phyloP scores from a whole-genome alignment of 2,113 vertebrate species.

The Ciconia stormi region DNA sequence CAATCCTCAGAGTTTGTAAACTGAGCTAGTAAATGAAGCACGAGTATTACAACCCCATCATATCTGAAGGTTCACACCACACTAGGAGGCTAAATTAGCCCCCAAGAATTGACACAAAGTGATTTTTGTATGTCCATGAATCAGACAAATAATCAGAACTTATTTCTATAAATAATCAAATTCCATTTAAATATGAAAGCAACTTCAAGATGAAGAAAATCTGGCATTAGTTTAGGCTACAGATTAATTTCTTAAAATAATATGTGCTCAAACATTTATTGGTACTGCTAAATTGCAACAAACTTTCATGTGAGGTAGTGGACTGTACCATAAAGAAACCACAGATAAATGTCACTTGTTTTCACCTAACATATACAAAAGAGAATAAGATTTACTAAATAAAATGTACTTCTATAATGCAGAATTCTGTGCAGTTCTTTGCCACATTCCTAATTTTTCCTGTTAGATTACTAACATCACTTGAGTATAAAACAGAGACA shows the following conservation, averaged over 20 bases:
- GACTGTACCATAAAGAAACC: background rate
- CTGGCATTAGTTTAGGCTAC: background rate
- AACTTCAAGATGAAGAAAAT: background rate
- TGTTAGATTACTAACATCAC: background rate
- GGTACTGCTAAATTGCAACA: background rate
- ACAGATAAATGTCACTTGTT: background rate
- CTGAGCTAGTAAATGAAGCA: background rate
- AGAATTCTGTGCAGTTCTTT: background rate
- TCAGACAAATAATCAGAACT: background rate
- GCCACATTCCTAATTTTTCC: background rate
- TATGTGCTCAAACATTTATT: background rate
- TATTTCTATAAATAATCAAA: background rate
- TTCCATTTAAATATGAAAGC: background rate
- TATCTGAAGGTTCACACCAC: background rate
- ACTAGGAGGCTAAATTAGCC: background rate
- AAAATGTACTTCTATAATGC: background rate
- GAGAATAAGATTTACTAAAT: background rate
- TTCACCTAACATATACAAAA: background rate
- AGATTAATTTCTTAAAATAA: background rate
- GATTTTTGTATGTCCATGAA: background rate
- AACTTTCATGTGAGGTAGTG: background rate
- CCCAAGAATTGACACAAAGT: background rate
- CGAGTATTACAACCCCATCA: accelerated
- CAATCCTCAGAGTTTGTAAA: background rate
- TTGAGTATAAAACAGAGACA: background rate